These are phyloP conservation scores for Apis mellifera DNA, from an alignment of 1,140 invertebrate species.

Conservation along the genomic window DNA sequence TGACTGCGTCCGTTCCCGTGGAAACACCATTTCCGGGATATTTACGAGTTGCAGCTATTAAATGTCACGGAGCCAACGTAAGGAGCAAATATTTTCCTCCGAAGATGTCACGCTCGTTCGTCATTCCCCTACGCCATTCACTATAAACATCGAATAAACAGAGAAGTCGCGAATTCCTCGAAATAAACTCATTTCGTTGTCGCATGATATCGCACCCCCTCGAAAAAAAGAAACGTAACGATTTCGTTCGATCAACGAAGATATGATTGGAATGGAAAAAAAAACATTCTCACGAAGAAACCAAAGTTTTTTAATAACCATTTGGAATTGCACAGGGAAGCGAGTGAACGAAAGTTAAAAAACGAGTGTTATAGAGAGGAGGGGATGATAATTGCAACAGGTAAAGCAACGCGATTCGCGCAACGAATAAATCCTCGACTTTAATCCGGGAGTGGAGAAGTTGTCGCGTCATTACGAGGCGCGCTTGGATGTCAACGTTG, in stretches of 20 bases:
- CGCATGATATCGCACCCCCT: no score
- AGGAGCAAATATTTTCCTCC: constrained; percentile 24
- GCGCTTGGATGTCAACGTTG: background rate
- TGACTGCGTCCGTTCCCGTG: constrained; percentile 42
- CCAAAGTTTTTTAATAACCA: constrained; percentile 10
- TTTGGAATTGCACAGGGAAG: background rate
- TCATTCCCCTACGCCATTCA: background rate
- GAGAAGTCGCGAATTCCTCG: background rate
- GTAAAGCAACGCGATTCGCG: background rate
- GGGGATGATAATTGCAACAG: background rate
- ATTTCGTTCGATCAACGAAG: no score
- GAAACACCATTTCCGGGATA: constrained; percentile 35
- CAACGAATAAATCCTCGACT: constrained; percentile 9
- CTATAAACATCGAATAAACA: background rate
- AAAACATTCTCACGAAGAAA: background rate
- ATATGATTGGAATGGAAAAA: background rate
- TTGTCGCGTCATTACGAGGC: background rate
- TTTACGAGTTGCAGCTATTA: constrained; percentile 47
- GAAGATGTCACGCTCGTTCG: background rate
- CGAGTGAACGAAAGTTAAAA: no score
- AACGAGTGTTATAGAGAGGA: no score
- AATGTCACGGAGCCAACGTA: constrained; percentile 12
- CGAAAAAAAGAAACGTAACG: no score
- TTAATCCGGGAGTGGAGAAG: constrained; percentile 4
- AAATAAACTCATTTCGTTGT: background rate